Evolutionary conservation across 2,113 vertebrate species (phyloP).

Genomic region (Psittacula cyanocephala): DNA sequence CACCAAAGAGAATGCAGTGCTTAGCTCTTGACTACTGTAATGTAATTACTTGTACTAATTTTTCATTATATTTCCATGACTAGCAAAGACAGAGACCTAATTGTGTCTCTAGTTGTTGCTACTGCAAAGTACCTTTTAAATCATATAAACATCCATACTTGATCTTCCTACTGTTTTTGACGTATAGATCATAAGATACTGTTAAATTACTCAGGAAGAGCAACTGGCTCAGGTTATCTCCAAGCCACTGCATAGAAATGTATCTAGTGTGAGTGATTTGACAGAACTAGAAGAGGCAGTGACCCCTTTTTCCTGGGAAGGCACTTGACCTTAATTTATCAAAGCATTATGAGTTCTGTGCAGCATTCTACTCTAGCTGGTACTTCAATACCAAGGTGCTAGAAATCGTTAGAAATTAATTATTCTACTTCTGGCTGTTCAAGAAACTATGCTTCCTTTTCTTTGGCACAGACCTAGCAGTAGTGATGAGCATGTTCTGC

Average conservation of each 20-base stretch:
- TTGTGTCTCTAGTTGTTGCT: constrained; percentile 20
- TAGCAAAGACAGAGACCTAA: background rate
- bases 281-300: background rate
- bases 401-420: constrained; percentile 26
- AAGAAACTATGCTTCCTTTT: background rate
- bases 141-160: constrained; percentile 2
- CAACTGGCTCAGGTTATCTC: background rate
- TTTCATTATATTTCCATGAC: constrained; percentile 15
- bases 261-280: background rate
- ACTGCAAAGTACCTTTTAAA: constrained; percentile 36
- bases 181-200: background rate
- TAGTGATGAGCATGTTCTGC: background rate
- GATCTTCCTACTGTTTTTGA: constrained; percentile 22
- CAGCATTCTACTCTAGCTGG: background rate
- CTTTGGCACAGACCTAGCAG: background rate
- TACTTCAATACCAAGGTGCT: background rate
- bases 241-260: background rate
- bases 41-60: constrained; percentile 18
- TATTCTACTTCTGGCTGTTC: background rate
- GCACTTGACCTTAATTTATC: constrained; percentile 20
- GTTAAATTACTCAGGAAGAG: constrained; percentile 16
- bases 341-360: background rate
- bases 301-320: constrained; percentile 8
- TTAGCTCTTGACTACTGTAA: constrained; percentile 15
- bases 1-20: background rate